Base-by-base conservation (phyloP, 2,888 invertebrate species). In the Tubulanus polymorphus region DNA sequence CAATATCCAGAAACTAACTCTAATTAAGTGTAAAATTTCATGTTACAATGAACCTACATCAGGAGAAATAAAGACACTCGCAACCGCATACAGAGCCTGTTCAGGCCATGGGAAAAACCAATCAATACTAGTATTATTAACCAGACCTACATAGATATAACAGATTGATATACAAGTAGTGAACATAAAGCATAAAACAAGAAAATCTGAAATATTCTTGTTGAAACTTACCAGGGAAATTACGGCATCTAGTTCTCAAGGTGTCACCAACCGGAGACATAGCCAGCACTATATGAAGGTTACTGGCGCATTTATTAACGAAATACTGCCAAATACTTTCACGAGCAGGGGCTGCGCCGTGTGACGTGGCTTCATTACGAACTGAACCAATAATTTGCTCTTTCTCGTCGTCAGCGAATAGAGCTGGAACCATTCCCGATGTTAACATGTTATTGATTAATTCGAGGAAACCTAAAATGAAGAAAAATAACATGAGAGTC, bases 41-140 rank as follows among this genome's bases (percentile, higher is more conserved):
- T 32, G 10, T 32, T 32, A 8, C 18, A 18, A 8, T 8, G 15
- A 29, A 81, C 85, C 79, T 82, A 89, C 87, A 64, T 93, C 88
- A 66, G 88, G 85, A 0, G 78, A 76, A 37, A 94, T 82, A 70
- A 87, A 91, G 1, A 90, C 88, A 55, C 88, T 88, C 0, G 93
- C 93, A 0, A 94, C 93, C 0, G 93, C 91, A 53, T 87, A 82
- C 48, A 94, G 76, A 0, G 94, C 94, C 75, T 93, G 91, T 63
- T 88, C 85, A 0, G 94, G 93, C 94, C 94, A 94, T 0, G 93
- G 88, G 78, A 90, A 92, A 74, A 93, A 87, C 93, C 93, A 94
- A 78, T 94, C 92, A 62, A 94, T 92, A 37, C 89, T 90, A 0
- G 92, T 90, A 73, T 91, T 91, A 73, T 92, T 93, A 37, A 94